Evolutionary conservation across 1,140 invertebrate genomes (phyloP).

Genomic region (Orchestia grillus): DNA sequence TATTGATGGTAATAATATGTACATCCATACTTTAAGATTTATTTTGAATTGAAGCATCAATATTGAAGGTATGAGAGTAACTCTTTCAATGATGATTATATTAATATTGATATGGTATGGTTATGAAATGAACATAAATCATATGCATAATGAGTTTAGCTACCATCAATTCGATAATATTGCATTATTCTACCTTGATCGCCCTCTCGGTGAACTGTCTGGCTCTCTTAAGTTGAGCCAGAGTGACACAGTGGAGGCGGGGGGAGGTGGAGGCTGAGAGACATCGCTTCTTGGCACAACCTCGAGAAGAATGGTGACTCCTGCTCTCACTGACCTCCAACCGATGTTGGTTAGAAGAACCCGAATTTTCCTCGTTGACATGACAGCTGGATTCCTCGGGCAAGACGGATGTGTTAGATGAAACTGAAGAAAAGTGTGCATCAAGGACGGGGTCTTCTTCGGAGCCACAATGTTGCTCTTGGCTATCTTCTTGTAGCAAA

Average conservation of each 20-base stretch:
- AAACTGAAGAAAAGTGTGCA: neutral
- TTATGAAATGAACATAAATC: too few relatives aligned
- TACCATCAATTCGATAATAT: neutral
- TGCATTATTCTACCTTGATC: conserved; percentile 70
- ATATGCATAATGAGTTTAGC: too few relatives aligned
- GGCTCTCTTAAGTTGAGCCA: conserved; percentile 68
- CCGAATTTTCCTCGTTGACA: neutral
- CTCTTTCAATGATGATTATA: too few relatives aligned
- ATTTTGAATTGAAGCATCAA: too few relatives aligned
- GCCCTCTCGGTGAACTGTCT: conserved; percentile 70
- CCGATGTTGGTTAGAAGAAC: neutral
- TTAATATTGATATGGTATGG: too few relatives aligned
- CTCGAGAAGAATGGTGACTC: neutral
- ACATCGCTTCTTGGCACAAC: conserved; percentile 22
- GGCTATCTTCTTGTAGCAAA: neutral
- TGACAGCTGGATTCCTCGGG: neutral
- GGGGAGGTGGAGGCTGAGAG: conserved; percentile 58
- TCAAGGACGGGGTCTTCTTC: neutral
- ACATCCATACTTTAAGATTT: too few relatives aligned
- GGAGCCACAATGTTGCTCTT: neutral
- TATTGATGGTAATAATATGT: too few relatives aligned
- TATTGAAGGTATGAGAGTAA: too few relatives aligned
- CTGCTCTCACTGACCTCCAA: neutral
- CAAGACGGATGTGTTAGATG: neutral
- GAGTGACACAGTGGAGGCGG: conserved; percentile 61